phyloP scores from a whole-genome alignment of 2,797 vertebrate genomes.

The Sebastolobus altivelis region DNA sequence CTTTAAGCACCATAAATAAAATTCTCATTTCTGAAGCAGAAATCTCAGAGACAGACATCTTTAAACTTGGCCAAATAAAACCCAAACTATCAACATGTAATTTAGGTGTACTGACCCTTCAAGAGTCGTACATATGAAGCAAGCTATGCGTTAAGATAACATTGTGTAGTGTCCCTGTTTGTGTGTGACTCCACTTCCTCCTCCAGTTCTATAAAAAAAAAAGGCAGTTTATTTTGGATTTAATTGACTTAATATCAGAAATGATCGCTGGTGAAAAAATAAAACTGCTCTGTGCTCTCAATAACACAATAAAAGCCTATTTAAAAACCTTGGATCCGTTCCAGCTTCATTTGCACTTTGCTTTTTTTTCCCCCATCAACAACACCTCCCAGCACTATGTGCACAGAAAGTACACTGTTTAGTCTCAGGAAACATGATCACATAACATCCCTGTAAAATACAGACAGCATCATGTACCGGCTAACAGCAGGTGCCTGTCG shows the following conservation, averaged over 20 bases:
- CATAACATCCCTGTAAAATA: slow-evolving; percentile 50
- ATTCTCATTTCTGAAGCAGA: background rate
- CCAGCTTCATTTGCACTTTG: slow-evolving; percentile 56
- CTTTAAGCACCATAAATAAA: background rate
- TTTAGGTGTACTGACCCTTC: slow-evolving; percentile 3
- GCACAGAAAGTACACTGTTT: slow-evolving; percentile 55
- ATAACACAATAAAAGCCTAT: slow-evolving; percentile 53
- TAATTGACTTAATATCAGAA: slow-evolving; percentile 66
- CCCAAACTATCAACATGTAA: background rate
- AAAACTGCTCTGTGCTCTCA: slow-evolving; percentile 40
- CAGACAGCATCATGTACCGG: slow-evolving; percentile 50
- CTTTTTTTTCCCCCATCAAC: background rate
- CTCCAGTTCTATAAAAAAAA: slow-evolving; percentile 45
- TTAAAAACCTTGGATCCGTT: slow-evolving; percentile 62
- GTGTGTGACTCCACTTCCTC: slow-evolving; percentile 41
- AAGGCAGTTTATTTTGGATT: slow-evolving; percentile 47
- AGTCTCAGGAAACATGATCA: slow-evolving; percentile 68
- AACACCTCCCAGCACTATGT: slow-evolving; percentile 44
- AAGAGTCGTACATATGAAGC: background rate
- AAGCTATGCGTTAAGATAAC: background rate
- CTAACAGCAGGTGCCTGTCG: slow-evolving; percentile 66
- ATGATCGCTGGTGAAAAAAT: slow-evolving; percentile 33
- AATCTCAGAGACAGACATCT: background rate
- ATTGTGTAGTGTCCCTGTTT: slow-evolving; percentile 27
- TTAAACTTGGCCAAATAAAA: background rate